Evolutionary conservation across 2,888 invertebrate species (phyloP), one percentile per base, ranked within the genome.

Genomic region (Limnephilus rhombicus): DNA sequence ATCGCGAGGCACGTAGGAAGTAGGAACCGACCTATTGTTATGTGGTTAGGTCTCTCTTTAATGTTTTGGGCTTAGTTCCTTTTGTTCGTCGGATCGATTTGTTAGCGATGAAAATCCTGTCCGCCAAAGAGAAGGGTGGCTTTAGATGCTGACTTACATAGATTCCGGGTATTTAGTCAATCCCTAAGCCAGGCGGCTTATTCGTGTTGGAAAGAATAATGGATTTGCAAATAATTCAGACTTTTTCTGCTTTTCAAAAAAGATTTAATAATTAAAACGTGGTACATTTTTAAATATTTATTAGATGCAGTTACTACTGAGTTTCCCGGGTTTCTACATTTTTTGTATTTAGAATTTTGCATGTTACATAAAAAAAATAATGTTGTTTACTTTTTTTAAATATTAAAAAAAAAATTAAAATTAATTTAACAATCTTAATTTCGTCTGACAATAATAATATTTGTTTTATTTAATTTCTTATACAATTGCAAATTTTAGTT

Each of bases 51-150:
- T 45, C 5, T 86, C 49, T 45, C 86, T 37, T 86, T 86, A 86
- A 86, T 86, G 86, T 86, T 45, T 86, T 83, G 83, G 34, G 83
- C 24, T 83, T n/a, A 86, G 86, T 86, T 86, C 45, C 86, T 29
- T 86, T 86, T 86, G 86, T 86, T 86, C 45, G 37, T 13, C 15
- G n/a, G 29, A 45, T 86, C 86, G 86, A 86, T 86, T 86, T 86
- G 86, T 86, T 86, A 45, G 86, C 45, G 45, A 86, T 86, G 86
- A 86, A 45, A 86, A 85, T 68, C 68, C 68, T 68, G 68, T 68
- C 68, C 68, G 68, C 68, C 68, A 68, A 68, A 68, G 68, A 68
- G 68, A 68, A 68, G 68, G 68, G 68, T 68, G 68, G 68, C 68
- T 68, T 68, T 68, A 68, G 68, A 68, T n/a, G 68, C 68, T 68